These are phyloP conservation scores for Darevskia mixta DNA, from an alignment of 2,797 vertebrate genomes.

Conservation along the genomic window DNA sequence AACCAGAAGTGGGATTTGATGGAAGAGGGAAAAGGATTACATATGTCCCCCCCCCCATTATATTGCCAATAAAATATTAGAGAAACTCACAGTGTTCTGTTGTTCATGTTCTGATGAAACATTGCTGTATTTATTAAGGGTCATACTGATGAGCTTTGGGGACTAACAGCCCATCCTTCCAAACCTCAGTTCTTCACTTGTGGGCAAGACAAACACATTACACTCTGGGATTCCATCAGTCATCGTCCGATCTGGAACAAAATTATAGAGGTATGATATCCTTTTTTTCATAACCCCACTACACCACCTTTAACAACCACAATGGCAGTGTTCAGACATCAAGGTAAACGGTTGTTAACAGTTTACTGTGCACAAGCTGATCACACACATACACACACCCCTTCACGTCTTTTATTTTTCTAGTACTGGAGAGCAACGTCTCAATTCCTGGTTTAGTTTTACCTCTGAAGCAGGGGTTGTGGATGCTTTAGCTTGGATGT, in stretches of 20 bases:
- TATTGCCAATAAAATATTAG: neutral
- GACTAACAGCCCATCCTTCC: conserved; percentile 90
- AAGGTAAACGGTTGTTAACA: no score
- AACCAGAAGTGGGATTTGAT: neutral
- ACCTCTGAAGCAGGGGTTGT: no score
- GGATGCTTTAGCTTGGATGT: no score
- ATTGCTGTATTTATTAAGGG: conserved; percentile 80
- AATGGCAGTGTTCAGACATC: no score
- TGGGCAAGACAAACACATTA: conserved; percentile 93
- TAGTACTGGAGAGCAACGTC: no score
- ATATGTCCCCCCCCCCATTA: neutral
- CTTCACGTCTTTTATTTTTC: no score
- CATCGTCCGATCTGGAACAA: conserved; percentile 95
- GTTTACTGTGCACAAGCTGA: no score
- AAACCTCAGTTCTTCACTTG: conserved; percentile 94
- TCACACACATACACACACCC: rapidly evolving
- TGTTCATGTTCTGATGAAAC: conserved; percentile 38
- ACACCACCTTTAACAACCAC: neutral
- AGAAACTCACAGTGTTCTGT: neutral
- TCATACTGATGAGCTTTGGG: conserved; percentile 97
- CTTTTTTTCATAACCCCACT: no score
- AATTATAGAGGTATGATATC: conserved; percentile 86
- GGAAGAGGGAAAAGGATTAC: neutral
- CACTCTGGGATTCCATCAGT: conserved; percentile 90
- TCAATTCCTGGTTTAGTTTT: no score